Base-by-base conservation (phyloP, 2,888 invertebrate genomes). In the Scaptomyza cyrtandrae region DNA sequence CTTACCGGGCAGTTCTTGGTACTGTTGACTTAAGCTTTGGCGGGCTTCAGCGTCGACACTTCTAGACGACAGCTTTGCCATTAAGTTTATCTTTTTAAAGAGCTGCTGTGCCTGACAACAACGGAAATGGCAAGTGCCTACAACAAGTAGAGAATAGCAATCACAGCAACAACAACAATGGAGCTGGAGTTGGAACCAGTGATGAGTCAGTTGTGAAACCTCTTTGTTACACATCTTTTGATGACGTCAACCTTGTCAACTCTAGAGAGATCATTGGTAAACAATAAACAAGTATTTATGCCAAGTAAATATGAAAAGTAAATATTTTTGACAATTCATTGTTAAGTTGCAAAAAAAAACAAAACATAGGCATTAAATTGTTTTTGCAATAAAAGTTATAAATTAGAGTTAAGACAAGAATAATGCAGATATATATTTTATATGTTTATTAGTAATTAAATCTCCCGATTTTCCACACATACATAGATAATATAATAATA, bases 401-500 rank as follows among this genome's bases (percentile, higher is more conserved):
- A 24, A 24, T 2, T 24, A 2, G 3, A 24, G 24, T 3, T 24
- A 24, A 24, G 4, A 24, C 24, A 24, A 24, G 24, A 24, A 24
- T 24, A 24, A 58, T 67, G 56, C 62, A 44, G 48, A 61, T 65
- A 63, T 78, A 77, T 78, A 81, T 73, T 71, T 84, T 13, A 56
- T 80, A 72, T 52, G 35, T 84, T 84, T 82, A 82, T 86, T 86
- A 71, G 63, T 41, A 74, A 66, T 64, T 59, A 63, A 53, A 65
- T 71, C 64, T 74, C 52, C 58, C 57, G 59, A 69, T 68, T 66
- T 61, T 70, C 46, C 69, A 72, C 24, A 56, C 53, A 65, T 24
- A 56, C 49, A 65, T 45, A 16, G 48, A 48, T 49, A 43, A 44
- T 56, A 50, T 35, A 41, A 56, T 59, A 50, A 52, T 56, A 44